phyloP scores from a whole-genome alignment of 2,888 invertebrate species.

The Phengaris arion region DNA sequence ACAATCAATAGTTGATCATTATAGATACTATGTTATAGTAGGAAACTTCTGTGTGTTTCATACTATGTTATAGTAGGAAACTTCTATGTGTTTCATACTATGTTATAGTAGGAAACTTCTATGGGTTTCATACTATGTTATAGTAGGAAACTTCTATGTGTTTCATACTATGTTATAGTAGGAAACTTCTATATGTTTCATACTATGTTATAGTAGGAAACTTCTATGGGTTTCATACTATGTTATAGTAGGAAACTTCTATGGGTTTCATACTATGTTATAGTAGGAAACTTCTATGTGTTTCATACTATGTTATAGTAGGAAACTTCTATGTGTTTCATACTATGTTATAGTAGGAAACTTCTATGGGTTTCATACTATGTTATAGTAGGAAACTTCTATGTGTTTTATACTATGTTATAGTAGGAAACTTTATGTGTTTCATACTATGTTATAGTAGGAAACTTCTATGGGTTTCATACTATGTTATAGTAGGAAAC shows the following conservation, averaged over 20 bases:
- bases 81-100: background rate
- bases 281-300: background rate
- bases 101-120: background rate
- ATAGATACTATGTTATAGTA: background rate
- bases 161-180: too few species aligned
- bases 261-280: background rate
- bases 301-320: background rate
- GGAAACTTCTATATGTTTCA: background rate
- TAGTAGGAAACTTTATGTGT: too few species aligned
- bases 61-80: too few species aligned
- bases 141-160: background rate
- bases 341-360: background rate
- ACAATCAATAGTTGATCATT: background rate
- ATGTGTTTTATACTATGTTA: background rate
- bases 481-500: background rate
- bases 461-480: too few species aligned
- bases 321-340: too few species aligned
- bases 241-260: background rate
- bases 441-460: background rate
- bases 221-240: background rate
- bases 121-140: background rate
- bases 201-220: too few species aligned
- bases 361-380: too few species aligned
- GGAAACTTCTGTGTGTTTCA: background rate
- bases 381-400: too few species aligned